Conservation (phyloP, 1,140 invertebrate species). For the Bactericera cockerelli region DNA sequence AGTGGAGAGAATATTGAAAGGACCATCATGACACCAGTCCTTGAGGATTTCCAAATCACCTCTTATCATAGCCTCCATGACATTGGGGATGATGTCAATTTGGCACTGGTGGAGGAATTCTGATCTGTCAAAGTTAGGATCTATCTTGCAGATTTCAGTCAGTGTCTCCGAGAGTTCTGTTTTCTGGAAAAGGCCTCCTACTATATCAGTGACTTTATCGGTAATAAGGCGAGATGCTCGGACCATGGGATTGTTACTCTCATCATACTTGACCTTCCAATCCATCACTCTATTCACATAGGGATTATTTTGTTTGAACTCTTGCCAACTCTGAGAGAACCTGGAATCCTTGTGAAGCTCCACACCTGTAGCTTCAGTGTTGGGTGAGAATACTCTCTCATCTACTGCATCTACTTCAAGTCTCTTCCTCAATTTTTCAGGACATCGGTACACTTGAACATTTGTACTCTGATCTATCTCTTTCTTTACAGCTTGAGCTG, state of each 20-base stretch:
- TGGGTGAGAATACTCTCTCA: conserved; percentile 45
- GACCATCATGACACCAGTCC: conserved; percentile 98
- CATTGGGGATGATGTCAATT: conserved; percentile 94
- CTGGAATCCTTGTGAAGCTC: conserved; percentile 96
- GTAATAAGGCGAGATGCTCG: conserved; percentile 78
- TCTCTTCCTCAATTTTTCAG: conserved; percentile 49
- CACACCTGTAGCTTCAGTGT: conserved; percentile 71
- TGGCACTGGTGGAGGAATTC: conserved; percentile 86
- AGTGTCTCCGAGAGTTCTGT: conserved; percentile 95
- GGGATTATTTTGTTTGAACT: conserved; percentile 94
- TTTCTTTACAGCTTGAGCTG: conserved; percentile 77
- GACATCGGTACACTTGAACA: conserved; percentile 59
- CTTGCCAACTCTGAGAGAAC: conserved; percentile 96
- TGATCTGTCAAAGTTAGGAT: conserved; percentile 81
- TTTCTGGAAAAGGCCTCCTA: conserved; percentile 85
- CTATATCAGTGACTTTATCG: conserved; percentile 73
- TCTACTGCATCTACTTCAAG: conserved; percentile 38
- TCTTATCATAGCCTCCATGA: conserved; percentile 86
- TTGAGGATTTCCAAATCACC: conserved; percentile 81
- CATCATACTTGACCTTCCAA: conserved; percentile 96
- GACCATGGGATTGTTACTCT: conserved; percentile 91
- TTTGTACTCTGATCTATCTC: conserved; percentile 55
- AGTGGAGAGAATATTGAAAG: conserved; percentile 76
- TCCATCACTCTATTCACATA: conserved; percentile 94
- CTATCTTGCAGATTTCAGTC: conserved; percentile 95